A percentile compares a stretch with the other conserved stretches of the same genome.
These are phyloP conservation scores for Perccottus glenii DNA, from an alignment of 2,113 vertebrate species.

Conservation along the genomic window DNA sequence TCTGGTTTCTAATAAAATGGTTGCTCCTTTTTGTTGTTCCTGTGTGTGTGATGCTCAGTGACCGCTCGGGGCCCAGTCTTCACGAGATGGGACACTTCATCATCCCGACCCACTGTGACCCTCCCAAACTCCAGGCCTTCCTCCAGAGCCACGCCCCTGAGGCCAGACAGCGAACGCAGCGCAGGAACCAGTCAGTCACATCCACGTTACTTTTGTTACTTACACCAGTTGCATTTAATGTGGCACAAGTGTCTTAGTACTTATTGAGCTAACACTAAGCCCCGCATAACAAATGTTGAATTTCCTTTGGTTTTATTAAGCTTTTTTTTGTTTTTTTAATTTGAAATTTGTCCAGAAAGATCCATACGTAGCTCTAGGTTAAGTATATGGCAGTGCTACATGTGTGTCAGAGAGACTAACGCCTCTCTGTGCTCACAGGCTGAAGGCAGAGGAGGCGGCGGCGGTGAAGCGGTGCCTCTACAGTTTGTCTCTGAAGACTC, in stretches of 20 bases:
- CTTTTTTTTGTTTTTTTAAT: too few relatives aligned
- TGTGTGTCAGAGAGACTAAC: too few relatives aligned
- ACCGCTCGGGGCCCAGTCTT: conserved; percentile 83
- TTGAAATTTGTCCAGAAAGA: too few relatives aligned
- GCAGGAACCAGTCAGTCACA: conserved; percentile 84
- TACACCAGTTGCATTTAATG: too few relatives aligned
- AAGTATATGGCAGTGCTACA: too few relatives aligned
- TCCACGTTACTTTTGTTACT: background rate
- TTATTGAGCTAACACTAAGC: too few relatives aligned
- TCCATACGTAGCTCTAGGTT: too few relatives aligned
- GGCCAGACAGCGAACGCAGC: conserved; percentile 83
- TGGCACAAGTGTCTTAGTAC: too few relatives aligned
- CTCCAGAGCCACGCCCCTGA: conserved; percentile 86
- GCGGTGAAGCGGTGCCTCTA: conserved; percentile 77
- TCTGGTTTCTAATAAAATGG: too few relatives aligned
- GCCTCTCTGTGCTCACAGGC: conserved; percentile 68
- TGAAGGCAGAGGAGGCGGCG: conserved; percentile 83
- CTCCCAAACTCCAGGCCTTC: conserved; percentile 84
- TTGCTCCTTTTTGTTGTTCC: background rate
- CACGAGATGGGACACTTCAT: conserved; percentile 91
- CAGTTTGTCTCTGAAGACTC: conserved; percentile 81
- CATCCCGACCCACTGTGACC: conserved; percentile 85
- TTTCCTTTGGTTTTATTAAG: too few relatives aligned
- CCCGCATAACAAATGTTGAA: too few relatives aligned
- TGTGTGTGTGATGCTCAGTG: conserved; percentile 68